phyloP scores from a whole-genome alignment of 2,797 vertebrate genomes.

The Austrolebias charrua region DNA sequence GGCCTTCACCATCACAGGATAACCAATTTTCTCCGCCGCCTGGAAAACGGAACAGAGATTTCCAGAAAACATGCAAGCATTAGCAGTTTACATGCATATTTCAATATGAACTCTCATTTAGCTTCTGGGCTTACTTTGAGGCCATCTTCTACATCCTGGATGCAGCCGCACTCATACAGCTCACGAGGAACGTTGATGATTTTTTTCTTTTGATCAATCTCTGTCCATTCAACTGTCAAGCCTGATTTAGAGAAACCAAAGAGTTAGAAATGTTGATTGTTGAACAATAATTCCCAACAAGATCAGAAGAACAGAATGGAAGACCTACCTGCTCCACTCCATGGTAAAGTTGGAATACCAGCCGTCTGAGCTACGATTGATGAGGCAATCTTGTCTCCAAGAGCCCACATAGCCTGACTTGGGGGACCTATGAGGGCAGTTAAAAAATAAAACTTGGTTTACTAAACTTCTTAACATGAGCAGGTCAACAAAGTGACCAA shows the following conservation, averaged over 20 bases:
- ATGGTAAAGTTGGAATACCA: slow-evolving; percentile 95
- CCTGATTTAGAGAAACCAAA: slow-evolving; percentile 72
- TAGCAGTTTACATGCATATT: not conserved
- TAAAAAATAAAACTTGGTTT: not conserved
- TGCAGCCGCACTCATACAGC: slow-evolving; percentile 90
- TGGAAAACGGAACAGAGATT: slow-evolving; percentile 52
- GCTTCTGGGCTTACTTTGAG: slow-evolving; percentile 77
- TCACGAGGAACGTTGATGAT: slow-evolving; percentile 89
- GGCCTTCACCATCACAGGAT: slow-evolving; percentile 97
- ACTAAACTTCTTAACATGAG: not conserved
- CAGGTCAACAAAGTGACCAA: not conserved
- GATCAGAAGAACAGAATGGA: not conserved
- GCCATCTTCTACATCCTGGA: slow-evolving; percentile 89
- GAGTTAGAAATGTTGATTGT: not conserved
- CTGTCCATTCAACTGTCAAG: slow-evolving; percentile 90
- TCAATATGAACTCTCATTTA: not conserved
- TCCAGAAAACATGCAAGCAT: not conserved
- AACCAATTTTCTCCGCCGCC: slow-evolving; percentile 92
- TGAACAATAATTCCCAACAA: not conserved
- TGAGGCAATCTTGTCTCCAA: slow-evolving; percentile 98
- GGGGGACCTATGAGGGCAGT: slow-evolving; percentile 85
- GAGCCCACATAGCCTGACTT: slow-evolving; percentile 98
- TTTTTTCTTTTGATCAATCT: slow-evolving; percentile 86
- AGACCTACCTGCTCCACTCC: slow-evolving; percentile 90
- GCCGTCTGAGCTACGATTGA: slow-evolving; percentile 98